Evolutionary conservation across 2,888 invertebrate genomes (phyloP).

Genomic region (Zygothrica quintamaculata): DNA sequence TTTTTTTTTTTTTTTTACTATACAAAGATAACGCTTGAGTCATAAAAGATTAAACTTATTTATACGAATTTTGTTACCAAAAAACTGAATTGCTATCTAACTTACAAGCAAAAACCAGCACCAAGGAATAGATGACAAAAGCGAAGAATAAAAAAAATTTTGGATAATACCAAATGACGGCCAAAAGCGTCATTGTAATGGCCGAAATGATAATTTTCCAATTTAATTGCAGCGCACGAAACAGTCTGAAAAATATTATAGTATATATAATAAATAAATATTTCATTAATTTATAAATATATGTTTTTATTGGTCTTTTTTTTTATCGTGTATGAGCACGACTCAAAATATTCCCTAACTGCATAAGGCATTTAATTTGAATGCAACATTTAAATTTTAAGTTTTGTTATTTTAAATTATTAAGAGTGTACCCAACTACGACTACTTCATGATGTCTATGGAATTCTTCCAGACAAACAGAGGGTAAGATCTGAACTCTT

Average conservation of each 20-base stretch:
- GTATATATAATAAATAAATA: not conserved
- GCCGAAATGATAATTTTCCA: constrained; percentile 81
- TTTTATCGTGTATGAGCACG: too few species aligned
- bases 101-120: constrained; percentile 83
- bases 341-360: too few species aligned
- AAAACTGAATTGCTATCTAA: too few species aligned
- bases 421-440: too few species aligned
- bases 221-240: constrained; percentile 81
- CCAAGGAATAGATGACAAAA: constrained; percentile 82
- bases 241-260: constrained; percentile 37
- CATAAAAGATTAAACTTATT: constrained; percentile 25
- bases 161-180: constrained; percentile 84
- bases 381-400: too few species aligned
- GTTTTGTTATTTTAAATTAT: too few species aligned
- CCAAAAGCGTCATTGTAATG: constrained; percentile 76
- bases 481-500: too few species aligned
- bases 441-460: too few species aligned
- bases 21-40: constrained; percentile 41
- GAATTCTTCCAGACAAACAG: too few species aligned
- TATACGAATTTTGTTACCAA: constrained; percentile 23
- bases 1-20: constrained; percentile 1
- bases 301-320: too few species aligned
- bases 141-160: constrained; percentile 83
- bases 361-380: too few species aligned
- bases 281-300: not conserved